Base-by-base conservation (phyloP, 2,113 vertebrate species). In the Oreotragus oreotragus region DNA sequence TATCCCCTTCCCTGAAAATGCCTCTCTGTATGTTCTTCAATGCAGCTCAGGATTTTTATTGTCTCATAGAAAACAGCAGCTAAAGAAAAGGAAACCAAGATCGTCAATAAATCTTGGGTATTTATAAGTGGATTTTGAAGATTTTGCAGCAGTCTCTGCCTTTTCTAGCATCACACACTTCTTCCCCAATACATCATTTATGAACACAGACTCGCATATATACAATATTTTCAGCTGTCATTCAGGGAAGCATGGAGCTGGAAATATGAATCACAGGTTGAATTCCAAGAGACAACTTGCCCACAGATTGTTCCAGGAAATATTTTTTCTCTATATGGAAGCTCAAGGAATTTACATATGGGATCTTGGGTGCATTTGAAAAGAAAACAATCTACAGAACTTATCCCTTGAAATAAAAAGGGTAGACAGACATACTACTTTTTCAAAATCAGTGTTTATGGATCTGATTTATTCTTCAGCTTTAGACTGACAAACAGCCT, bases 281-380 rank as follows among this genome's bases (percentile, higher is more conserved):
- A 92, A 97, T 84, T 88, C 66, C 43, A 84, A 81, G 94, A 96
- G 97, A 96, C 51, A 91, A 23, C 49, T 93, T 92, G 64, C 8
- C 36, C 60, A 80, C 84, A 90, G 3, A 88, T 70, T 96, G 49
- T 92, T 91, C 84, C 58, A 88, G 87, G 73, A 94, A 95, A 27
- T 33, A n/a, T 88, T 93, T 21, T 97, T 13, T 66, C 87, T 91
- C 53, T 83, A 23, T 79, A 80, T 96, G 51, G 84, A 85, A 91
- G 93, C 55, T 95, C 92, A 88, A 57, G 55, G 55, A 60, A 64
- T 88, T 55, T 80, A 45, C 55, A 7, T 49, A 64, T 23, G 92
- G 25, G 28, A 10, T 76, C 23, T 43, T 73, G 5, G 25, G 30
- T 58, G 30, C 88, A 39, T 92, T 66, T 84, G 89, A 45, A 96